Evolutionary conservation across 2,113 vertebrate genomes (phyloP).

Genomic region (Siniperca chuatsi): DNA sequence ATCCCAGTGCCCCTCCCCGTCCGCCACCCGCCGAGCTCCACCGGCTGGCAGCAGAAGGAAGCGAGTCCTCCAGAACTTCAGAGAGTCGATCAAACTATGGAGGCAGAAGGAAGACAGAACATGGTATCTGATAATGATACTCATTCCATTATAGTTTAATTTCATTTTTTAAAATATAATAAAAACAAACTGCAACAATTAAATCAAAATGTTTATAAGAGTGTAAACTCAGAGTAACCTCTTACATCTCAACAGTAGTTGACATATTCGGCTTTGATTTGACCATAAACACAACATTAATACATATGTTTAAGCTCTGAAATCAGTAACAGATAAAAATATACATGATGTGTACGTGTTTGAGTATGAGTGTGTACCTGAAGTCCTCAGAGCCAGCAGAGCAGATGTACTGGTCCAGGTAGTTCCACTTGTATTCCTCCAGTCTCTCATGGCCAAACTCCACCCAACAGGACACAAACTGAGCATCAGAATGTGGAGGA

Average conservation of each 20-base stretch:
- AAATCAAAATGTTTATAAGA: no score
- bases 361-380: slow-evolving; percentile 82
- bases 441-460: slow-evolving; percentile 96
- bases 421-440: slow-evolving; percentile 99
- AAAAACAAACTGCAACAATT: background rate
- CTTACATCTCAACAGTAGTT: background rate
- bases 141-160: background rate
- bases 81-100: slow-evolving; percentile 92
- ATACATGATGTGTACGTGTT: background rate
- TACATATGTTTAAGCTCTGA: background rate
- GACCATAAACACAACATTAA: background rate
- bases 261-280: background rate
- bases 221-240: background rate
- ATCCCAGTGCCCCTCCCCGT: slow-evolving; percentile 93
- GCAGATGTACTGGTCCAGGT: slow-evolving; percentile 99
- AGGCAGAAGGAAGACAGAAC: background rate
- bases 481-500: slow-evolving; percentile 91
- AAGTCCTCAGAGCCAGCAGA: slow-evolving; percentile 98
- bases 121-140: background rate
- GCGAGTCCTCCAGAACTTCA: slow-evolving; percentile 98
- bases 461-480: slow-evolving; percentile 97
- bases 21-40: slow-evolving; percentile 91
- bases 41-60: slow-evolving; percentile 95
- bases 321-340: background rate
- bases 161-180: background rate